Conservation (phyloP, 2,797 vertebrate genomes). For the Protosalanx chinensis region DNA sequence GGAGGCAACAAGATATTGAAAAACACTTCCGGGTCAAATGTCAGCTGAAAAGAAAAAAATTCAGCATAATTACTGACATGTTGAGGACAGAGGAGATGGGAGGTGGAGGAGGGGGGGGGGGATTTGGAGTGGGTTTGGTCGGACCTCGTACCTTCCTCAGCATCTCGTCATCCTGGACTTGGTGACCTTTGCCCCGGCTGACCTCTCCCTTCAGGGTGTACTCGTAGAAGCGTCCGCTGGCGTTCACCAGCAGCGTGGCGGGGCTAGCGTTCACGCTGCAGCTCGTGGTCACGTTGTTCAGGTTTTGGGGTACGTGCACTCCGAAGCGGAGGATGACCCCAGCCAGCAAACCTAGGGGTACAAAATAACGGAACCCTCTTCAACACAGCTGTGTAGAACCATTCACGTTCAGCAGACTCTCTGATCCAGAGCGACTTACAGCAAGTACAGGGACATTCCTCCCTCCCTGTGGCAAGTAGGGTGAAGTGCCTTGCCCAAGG, state of each 20-base stretch:
- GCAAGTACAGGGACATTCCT: no score
- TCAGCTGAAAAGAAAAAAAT: constrained; percentile 78
- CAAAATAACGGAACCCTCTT: background rate
- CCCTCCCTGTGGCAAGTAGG: no score
- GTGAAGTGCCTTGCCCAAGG: no score
- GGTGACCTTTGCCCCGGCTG: constrained; percentile 80
- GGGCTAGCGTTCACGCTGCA: constrained; percentile 89
- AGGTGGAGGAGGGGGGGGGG: background rate
- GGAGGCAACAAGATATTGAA: constrained; percentile 99
- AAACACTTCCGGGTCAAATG: constrained; percentile 98
- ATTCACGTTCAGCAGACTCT: no score
- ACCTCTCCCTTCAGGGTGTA: constrained; percentile 94
- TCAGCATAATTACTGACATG: background rate
- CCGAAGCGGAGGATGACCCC: constrained; percentile 91
- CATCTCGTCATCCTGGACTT: constrained; percentile 93
- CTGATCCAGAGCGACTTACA: no score
- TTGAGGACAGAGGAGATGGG: background rate
- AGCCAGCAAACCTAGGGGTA: constrained; percentile 82
- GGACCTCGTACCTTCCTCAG: constrained; percentile 82
- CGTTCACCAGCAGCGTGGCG: constrained; percentile 87
- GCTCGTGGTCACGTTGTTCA: constrained; percentile 81
- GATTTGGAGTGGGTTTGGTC: background rate
- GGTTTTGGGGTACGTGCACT: constrained; percentile 85
- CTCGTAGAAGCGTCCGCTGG: constrained; percentile 93
- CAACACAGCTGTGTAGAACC: no score